These are phyloP conservation scores for Drosophila melanocephala DNA, from an alignment of 2,888 invertebrate genomes.

Conservation along the genomic window DNA sequence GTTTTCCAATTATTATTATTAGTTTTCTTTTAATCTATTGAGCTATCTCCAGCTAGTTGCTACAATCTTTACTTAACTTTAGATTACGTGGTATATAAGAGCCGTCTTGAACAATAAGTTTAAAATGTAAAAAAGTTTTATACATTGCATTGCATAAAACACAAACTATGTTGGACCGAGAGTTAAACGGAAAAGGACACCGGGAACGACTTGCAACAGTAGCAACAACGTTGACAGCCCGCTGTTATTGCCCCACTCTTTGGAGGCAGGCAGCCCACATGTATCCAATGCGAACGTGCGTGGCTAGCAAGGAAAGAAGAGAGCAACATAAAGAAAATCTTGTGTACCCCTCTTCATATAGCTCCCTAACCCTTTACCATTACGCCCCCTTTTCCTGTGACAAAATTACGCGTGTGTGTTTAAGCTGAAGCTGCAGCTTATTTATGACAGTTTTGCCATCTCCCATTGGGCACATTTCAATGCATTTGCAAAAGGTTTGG, in stretches of 20 bases:
- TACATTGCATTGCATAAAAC: constrained; percentile 60
- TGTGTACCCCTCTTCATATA: constrained; percentile 21
- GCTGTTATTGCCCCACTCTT: constrained; percentile 54
- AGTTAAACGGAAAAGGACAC: constrained; percentile 28
- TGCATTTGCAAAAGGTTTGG: constrained; percentile 70
- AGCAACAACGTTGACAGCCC: constrained; percentile 37
- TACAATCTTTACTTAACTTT: not conserved
- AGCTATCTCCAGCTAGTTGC: too few relatives aligned
- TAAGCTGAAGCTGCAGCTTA: constrained; percentile 49
- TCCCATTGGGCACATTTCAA: constrained; percentile 83
- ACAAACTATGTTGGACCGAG: constrained; percentile 59
- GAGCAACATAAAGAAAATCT: constrained; percentile 3
- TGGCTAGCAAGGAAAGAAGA: constrained; percentile 22
- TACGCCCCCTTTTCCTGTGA: not conserved
- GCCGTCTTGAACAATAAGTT: constrained; percentile 31
- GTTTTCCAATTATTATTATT: not conserved
- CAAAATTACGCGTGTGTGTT: constrained; percentile 36
- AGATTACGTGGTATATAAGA: not conserved
- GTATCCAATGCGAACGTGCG: constrained; percentile 65
- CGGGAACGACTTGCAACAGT: constrained; percentile 22
- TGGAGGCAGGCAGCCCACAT: constrained; percentile 45
- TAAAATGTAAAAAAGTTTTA: constrained; percentile 59
- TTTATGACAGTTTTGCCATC: constrained; percentile 80
- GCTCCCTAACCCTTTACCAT: constrained; percentile 3
- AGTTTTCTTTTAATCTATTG: not conserved